phyloP scores from a whole-genome alignment of 1,140 invertebrate species.

The Lepidurus apus region DNA sequence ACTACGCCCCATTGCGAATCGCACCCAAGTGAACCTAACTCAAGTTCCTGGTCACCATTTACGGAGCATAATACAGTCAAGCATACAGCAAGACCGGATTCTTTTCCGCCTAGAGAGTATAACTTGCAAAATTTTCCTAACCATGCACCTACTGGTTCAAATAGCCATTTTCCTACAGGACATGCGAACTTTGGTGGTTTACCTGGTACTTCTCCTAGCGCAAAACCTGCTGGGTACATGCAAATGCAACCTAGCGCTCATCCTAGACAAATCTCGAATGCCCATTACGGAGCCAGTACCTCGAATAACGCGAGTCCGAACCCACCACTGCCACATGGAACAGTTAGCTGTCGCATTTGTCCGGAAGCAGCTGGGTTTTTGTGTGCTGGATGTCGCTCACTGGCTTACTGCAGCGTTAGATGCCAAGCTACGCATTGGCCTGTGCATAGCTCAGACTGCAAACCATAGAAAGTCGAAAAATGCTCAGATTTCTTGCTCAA shows the following conservation, averaged over 20 bases:
- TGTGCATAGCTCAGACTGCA: background rate
- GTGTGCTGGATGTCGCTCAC: slow-evolving; percentile 30
- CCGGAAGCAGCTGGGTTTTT: slow-evolving; percentile 27
- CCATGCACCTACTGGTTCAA: background rate
- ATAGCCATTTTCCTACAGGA: background rate
- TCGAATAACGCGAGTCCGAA: background rate
- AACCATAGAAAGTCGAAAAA: background rate
- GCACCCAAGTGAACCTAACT: background rate
- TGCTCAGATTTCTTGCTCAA: background rate
- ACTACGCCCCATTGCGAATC: background rate
- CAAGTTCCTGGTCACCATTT: background rate
- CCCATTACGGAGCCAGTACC: background rate
- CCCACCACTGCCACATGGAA: background rate
- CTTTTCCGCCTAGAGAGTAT: background rate
- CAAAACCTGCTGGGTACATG: background rate
- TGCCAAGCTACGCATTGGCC: slow-evolving; percentile 24
- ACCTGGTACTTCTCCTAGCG: background rate
- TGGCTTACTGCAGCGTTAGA: slow-evolving; percentile 30
- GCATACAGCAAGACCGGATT: background rate
- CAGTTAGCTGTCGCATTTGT: slow-evolving; percentile 25
- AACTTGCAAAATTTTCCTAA: background rate
- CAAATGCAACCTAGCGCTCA: background rate
- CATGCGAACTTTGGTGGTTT: background rate
- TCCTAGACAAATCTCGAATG: background rate
- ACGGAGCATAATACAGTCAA: background rate